Evolutionary conservation across 2,113 vertebrate genomes (phyloP), one percentile per base, ranked within the genome.

Genomic region (Rhynchopsitta pachyrhyncha): DNA sequence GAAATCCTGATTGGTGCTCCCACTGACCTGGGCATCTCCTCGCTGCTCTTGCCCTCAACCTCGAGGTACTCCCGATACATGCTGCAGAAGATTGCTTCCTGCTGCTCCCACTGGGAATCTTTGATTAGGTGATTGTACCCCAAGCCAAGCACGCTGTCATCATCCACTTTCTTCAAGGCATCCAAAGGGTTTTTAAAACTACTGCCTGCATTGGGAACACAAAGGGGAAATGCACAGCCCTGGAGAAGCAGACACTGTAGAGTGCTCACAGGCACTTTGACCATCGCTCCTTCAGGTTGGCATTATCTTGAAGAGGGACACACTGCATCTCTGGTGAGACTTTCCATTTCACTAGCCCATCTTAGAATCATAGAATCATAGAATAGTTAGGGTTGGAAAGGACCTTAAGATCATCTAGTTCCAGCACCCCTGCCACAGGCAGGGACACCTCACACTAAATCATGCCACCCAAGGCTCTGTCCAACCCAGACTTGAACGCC

Each of bases 121-220:
- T 96, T 98, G 85, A 98, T 98, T n/a, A 98, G 86, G 87, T 98
- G 98, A 70, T 97, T 97, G 80, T 97, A 93, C 71, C 98, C 98
- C 47, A 97, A 97, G 76, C 98, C 98, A 96, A 98, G 93, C 62
- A 98, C 80, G 8, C 25, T 66, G 76, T 47, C 59, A 82, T 95
- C 97, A 35, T 98, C 97, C 5, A 94, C 63, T 91, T 96, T 98
- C 73, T 98, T 98, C 50, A 98, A 94, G 37, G 94, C 96, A 69
- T 98, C 98, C 66, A 97, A 81, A 37, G 97, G 96, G 87, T 82
- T 97, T 92, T 98, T 97, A 82, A 98, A 96, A 27, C 68, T 16
- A 4, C 89, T 97, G 6, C 98, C 98, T 99, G 71, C 18, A 60
- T 82, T 39, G n/a, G 63, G 77, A 87, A 88, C 15, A 92, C 12